These are phyloP conservation scores for Rhagonycha lutea DNA, from an alignment of 2,888 invertebrate genomes.

Conservation along the genomic window DNA sequence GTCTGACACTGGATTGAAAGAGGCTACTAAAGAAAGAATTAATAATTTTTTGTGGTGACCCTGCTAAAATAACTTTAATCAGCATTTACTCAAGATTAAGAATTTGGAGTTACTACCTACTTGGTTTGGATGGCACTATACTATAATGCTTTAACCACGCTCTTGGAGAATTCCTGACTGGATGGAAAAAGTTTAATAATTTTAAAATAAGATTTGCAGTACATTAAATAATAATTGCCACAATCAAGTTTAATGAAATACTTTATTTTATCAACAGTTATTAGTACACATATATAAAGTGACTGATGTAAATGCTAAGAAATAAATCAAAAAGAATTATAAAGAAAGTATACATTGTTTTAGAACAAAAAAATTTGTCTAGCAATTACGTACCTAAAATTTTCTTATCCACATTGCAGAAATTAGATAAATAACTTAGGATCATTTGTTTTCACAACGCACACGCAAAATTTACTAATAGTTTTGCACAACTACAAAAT, in stretches of 20 bases:
- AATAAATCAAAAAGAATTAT: background rate
- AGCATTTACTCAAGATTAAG: too few species aligned
- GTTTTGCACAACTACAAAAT: conserved; percentile 3
- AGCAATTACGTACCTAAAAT: background rate
- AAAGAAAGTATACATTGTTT: background rate
- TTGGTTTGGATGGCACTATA: too few species aligned
- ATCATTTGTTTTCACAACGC: background rate
- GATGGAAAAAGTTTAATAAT: too few species aligned
- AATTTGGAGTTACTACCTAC: too few species aligned
- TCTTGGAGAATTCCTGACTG: too few species aligned
- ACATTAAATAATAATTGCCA: background rate
- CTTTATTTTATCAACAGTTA: conserved; percentile 23
- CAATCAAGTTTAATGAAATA: conserved; percentile 14
- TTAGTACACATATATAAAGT: conserved; percentile 26
- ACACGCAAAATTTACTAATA: conserved; percentile 3
- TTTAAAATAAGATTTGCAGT: too few species aligned
- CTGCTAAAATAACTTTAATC: too few species aligned
- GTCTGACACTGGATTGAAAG: too few species aligned
- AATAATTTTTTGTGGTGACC: too few species aligned
- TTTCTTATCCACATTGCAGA: background rate
- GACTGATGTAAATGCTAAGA: conserved; percentile 5
- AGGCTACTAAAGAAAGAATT: too few species aligned
- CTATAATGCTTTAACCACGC: too few species aligned
- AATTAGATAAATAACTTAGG: background rate
- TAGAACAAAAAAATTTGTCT: background rate